Conservation (phyloP, 2,113 vertebrate species). For the Origma solitaria region DNA sequence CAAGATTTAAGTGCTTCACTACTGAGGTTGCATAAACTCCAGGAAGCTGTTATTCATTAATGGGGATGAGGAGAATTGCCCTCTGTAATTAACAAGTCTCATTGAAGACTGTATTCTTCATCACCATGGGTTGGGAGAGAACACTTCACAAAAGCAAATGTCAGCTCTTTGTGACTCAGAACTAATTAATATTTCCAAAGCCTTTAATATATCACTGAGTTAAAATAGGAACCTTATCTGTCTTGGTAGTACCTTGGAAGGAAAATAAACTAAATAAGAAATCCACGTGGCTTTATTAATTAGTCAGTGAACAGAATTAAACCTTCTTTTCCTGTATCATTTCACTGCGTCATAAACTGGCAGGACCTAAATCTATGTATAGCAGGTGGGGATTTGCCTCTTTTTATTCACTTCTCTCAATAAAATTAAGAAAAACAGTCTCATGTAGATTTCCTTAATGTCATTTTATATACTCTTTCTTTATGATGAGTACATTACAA, state of each 20-base stretch:
- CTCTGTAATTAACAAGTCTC: not conserved
- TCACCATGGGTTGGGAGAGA: not conserved
- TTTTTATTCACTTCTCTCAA: not conserved
- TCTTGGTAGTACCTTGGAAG: not conserved
- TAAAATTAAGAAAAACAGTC: not conserved
- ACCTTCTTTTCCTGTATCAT: not conserved
- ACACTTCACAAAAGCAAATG: slow-evolving; percentile 1
- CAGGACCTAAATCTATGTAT: not conserved
- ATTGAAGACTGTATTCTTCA: not conserved
- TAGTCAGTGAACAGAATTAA: not conserved
- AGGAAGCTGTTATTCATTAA: slow-evolving; percentile 7
- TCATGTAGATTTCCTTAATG: not conserved
- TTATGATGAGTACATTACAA: not conserved
- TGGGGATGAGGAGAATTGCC: not conserved
- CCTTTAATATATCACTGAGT: not conserved
- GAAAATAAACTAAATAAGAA: not conserved
- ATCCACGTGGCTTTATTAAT: not conserved
- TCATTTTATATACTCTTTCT: not conserved
- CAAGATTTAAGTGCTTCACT: not conserved
- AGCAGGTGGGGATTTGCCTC: not conserved
- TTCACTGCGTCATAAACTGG: not conserved
- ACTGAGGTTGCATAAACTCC: not conserved
- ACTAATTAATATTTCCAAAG: not conserved
- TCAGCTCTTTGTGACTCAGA: slow-evolving; percentile 3
- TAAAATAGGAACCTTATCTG: not conserved